Base-by-base conservation (phyloP, 2,113 vertebrate genomes). In the Seriola aureovittata region DNA sequence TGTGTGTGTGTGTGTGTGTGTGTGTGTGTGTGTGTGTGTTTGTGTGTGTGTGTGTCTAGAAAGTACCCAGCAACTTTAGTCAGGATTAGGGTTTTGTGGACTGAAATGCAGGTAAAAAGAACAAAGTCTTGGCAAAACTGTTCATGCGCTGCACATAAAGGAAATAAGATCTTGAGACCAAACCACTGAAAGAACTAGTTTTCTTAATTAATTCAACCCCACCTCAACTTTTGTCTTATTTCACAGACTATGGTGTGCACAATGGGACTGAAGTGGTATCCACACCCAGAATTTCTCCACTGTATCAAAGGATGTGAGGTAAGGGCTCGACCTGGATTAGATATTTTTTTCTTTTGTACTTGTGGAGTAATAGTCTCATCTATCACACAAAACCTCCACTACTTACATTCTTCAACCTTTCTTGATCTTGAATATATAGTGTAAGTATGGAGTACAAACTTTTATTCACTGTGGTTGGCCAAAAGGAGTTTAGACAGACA, bases 231-330 rank as follows among this genome's bases (percentile, higher is more conserved):
- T 86, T 89, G 23, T 89, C 54, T 93, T 83, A 75, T 88, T 87
- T 89, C 89, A 72, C 93, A 99, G 98, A 97, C 86, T 58, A 95
- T 99, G 58, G 96, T 98, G 82, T 99, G 98, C 85, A 99, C 98
- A 0, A 98, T 97, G 60, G 96, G 96, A 81, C 95, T 97, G 88
- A 97, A 97, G 94, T 99, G 98, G 98, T 98, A 97, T 88, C 98
- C 98, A 80, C 96, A 96, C 67, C 97, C 97, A 66, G 95, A 97
- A 75, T 86, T 96, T 76, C 97, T 99, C 75, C 96, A 97, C 94
- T 99, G 98, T 93, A 97, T 99, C 92, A 99, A 98, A 95, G 96
- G 97, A 89, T 99, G 98, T 42, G 98, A 99, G 96, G 98, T 99
- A 93, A 97, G 83, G n/a, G 4, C 12, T 73, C 10, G 0, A 50